These are phyloP conservation scores for Druon quercuslanigerum DNA, from an alignment of 1,140 invertebrate genomes.

Conservation along the genomic window DNA sequence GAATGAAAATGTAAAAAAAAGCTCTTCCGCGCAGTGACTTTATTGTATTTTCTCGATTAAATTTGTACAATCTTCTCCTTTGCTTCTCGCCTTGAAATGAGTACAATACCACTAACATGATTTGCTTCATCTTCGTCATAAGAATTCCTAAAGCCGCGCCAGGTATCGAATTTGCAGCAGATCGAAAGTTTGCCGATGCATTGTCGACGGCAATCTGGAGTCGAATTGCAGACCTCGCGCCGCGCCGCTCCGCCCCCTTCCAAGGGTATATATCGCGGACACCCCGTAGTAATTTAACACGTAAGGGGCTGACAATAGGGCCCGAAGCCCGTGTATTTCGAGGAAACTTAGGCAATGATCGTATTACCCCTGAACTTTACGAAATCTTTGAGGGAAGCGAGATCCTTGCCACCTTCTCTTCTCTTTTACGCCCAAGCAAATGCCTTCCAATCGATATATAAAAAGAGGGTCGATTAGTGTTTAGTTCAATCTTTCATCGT, in stretches of 20 bases:
- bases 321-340: conserved; percentile 60
- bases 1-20: no score
- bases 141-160: conserved; percentile 60
- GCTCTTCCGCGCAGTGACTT: no score
- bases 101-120: conserved; percentile 11
- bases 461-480: conserved; percentile 16
- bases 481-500: conserved; percentile 9
- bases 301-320: conserved; percentile 65
- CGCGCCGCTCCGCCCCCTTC: conserved; percentile 50
- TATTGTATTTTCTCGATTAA: background rate
- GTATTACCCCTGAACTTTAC: conserved; percentile 65
- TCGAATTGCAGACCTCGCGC: conserved; percentile 67
- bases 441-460: conserved; percentile 24
- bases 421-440: conserved; percentile 23
- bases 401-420: conserved; percentile 39
- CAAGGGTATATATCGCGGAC: conserved; percentile 55
- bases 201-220: conserved; percentile 70
- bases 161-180: conserved; percentile 65
- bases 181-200: conserved; percentile 69
- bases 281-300: conserved; percentile 71
- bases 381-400: conserved; percentile 62
- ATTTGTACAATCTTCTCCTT: background rate
- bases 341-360: conserved; percentile 63
- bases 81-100: background rate
- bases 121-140: background rate